phyloP scores from a whole-genome alignment of 2,113 vertebrate genomes.

The Zosterops hypoxanthus region DNA sequence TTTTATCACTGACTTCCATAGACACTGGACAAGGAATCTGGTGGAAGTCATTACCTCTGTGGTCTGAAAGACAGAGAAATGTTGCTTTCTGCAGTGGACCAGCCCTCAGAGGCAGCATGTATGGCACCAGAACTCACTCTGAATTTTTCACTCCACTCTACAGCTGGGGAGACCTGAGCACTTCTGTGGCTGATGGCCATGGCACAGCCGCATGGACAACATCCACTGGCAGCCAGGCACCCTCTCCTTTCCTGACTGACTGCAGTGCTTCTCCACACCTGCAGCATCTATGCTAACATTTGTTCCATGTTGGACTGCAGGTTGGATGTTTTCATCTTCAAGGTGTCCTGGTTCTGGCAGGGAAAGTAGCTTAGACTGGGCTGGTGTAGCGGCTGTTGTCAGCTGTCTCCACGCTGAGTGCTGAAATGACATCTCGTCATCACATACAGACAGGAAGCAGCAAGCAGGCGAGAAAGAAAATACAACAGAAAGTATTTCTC shows the following conservation, averaged over 20 bases:
- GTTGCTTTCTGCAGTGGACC: neutral
- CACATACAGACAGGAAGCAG: constrained; percentile 52
- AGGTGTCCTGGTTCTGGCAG: neutral
- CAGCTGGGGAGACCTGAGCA: neutral
- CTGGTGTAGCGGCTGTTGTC: constrained; percentile 26
- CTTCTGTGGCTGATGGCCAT: neutral
- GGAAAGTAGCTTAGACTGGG: neutral
- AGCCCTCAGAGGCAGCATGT: neutral
- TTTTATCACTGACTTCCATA: neutral
- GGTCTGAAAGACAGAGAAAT: neutral
- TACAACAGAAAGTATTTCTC: constrained; percentile 38
- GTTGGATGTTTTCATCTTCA: neutral
- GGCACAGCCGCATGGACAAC: neutral
- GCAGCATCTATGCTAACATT: neutral
- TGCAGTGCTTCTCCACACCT: neutral
- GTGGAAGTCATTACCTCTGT: neutral
- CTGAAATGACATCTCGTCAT: constrained; percentile 37
- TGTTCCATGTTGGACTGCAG: neutral
- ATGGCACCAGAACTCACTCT: neutral
- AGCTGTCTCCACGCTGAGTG: neutral
- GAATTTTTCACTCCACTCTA: neutral
- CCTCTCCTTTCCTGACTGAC: neutral
- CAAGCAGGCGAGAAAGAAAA: constrained; percentile 35
- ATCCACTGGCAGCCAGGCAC: neutral
- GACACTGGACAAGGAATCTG: neutral